Conservation (phyloP, 2,888 invertebrate genomes). For the Miltochrista miniata region DNA sequence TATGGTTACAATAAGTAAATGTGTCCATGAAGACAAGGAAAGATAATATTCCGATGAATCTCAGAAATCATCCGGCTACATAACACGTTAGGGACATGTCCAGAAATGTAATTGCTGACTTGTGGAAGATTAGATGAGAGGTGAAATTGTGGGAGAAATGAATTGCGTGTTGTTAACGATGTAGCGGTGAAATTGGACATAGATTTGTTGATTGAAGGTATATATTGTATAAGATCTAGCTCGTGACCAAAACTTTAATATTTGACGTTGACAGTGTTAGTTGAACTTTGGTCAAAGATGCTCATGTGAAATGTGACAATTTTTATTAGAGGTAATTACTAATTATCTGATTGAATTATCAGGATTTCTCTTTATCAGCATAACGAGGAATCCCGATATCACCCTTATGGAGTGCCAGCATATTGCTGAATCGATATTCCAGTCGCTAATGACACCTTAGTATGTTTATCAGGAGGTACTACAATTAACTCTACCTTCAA, state of each 20-base stretch:
- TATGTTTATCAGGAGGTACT: too few species aligned
- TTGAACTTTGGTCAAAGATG: too few species aligned
- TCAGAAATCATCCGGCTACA: conserved; percentile 12
- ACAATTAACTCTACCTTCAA: too few species aligned
- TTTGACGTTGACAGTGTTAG: too few species aligned
- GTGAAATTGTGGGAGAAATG: conserved; percentile 30
- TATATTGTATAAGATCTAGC: neutral
- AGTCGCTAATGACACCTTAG: too few species aligned
- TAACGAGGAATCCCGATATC: too few species aligned
- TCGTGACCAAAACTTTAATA: too few species aligned
- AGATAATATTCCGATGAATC: conserved; percentile 1
- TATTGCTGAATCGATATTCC: too few species aligned
- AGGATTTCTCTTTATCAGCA: too few species aligned
- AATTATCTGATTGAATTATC: too few species aligned
- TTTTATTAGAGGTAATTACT: neutral
- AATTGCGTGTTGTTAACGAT: conserved; percentile 27
- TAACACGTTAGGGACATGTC: conserved; percentile 14
- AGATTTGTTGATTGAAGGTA: conserved; percentile 7
- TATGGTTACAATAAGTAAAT: neutral
- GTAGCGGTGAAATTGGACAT: conserved; percentile 15
- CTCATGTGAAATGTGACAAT: too few species aligned
- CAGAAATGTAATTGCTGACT: conserved; percentile 34
- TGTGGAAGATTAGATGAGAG: conserved; percentile 33
- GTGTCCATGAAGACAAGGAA: neutral
- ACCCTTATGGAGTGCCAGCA: too few species aligned